Percentiles rank a stretch among this genome's conserved stretches.
Evolutionary conservation across 2,888 invertebrate genomes (phyloP).

Genomic region (Epistrophella euchroma): DNA sequence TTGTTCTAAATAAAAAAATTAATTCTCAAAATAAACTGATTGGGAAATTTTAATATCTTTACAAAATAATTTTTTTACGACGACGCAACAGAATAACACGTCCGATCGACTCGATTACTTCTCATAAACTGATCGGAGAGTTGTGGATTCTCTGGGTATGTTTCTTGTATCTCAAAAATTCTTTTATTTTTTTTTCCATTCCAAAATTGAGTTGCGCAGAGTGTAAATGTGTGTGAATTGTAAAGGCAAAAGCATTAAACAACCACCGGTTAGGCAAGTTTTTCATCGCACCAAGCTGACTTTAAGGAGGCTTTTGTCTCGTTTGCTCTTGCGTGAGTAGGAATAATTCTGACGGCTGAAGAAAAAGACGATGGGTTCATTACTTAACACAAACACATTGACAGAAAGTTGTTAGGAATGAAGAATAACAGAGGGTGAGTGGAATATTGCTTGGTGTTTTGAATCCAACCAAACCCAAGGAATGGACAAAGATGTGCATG

Average conservation of each 20-base stretch:
- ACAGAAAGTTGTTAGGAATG: conserved; percentile 16
- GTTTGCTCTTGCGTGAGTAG: conserved; percentile 70
- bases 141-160: conserved; percentile 64
- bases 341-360: conserved; percentile 28
- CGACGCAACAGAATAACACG: conserved; percentile 77
- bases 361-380: conserved; percentile 42
- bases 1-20: conserved; percentile 49
- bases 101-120: conserved; percentile 81
- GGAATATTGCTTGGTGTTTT: conserved; percentile 18
- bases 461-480: conserved; percentile 13
- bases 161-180: conserved; percentile 70
- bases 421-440: conserved; percentile 44
- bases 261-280: conserved; percentile 76
- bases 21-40: conserved; percentile 56
- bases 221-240: conserved; percentile 23
- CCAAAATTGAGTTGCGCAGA: conserved; percentile 39
- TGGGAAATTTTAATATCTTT: conserved; percentile 67
- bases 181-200: conserved; percentile 50
- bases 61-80: conserved; percentile 35
- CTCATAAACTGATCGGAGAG: conserved; percentile 82
- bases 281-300: conserved; percentile 20
- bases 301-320: conserved; percentile 59
- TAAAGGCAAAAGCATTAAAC: conserved; percentile 51
- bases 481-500: conserved; percentile 51
- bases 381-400: conserved; percentile 68